These are phyloP conservation scores for Psittacula cyanocephala DNA, from an alignment of 2,113 vertebrate species.

Conservation along the genomic window DNA sequence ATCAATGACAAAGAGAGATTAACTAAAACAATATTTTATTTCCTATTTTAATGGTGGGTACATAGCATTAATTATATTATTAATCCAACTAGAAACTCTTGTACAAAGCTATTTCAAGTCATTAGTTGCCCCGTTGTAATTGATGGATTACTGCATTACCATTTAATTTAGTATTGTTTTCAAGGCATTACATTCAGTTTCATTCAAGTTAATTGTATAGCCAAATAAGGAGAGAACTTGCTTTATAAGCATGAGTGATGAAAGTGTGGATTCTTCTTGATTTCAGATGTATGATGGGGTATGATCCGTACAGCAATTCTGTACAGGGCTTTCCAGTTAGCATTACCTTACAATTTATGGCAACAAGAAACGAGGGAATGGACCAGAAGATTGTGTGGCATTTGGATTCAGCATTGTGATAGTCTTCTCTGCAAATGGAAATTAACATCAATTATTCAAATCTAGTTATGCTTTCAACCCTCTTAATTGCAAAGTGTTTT, in stretches of 20 bases:
- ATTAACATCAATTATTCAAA: constrained; percentile 45
- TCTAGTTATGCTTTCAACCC: constrained; percentile 50
- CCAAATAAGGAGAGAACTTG: constrained; percentile 72
- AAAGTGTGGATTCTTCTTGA: constrained; percentile 22
- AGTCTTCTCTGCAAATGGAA: constrained; percentile 47
- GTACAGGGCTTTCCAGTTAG: neutral
- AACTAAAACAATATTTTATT: constrained; percentile 78
- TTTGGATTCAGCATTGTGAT: constrained; percentile 30
- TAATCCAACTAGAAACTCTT: constrained; percentile 75
- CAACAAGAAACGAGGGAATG: neutral
- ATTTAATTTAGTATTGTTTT: constrained; percentile 81
- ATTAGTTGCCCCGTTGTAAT: constrained; percentile 65
- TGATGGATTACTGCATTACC: constrained; percentile 77
- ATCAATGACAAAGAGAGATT: constrained; percentile 62
- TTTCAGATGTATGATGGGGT: constrained; percentile 43
- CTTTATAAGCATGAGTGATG: constrained; percentile 54
- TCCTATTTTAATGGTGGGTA: constrained; percentile 66
- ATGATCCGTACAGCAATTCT: constrained; percentile 26
- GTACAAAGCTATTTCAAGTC: constrained; percentile 71
- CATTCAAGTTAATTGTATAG: constrained; percentile 73
- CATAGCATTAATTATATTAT: constrained; percentile 75
- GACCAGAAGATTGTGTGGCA: constrained; percentile 37
- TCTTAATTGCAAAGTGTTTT: constrained; percentile 57
- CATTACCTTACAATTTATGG: constrained; percentile 5
- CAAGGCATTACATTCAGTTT: constrained; percentile 68